phyloP scores from a whole-genome alignment of 1,140 invertebrate species.

The Ditylenchus dipsaci region DNA sequence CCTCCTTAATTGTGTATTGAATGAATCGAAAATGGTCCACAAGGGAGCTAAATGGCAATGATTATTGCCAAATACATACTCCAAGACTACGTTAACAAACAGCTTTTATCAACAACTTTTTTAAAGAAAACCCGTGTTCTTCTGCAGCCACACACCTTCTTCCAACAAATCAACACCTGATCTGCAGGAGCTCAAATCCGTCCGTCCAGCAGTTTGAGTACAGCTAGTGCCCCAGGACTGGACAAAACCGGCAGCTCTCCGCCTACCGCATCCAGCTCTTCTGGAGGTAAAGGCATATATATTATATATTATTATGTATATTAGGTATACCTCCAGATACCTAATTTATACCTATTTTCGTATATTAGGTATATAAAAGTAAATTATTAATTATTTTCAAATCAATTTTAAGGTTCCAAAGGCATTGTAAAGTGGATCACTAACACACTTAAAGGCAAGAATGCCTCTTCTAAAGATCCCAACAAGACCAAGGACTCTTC shows the following conservation, averaged over 20 bases:
- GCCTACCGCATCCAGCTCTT: neutral
- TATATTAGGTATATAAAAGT: too few species aligned
- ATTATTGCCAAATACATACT: too few species aligned
- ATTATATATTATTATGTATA: too few species aligned
- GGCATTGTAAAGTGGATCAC: neutral
- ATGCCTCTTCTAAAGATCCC: neutral
- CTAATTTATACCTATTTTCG: too few species aligned
- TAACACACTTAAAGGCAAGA: neutral
- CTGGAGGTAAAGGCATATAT: neutral
- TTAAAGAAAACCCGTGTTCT: neutral
- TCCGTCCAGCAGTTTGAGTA: neutral
- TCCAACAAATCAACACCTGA: constrained; percentile 11
- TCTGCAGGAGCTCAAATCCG: constrained; percentile 2
- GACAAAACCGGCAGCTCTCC: neutral
- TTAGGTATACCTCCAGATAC: too few species aligned
- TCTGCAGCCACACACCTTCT: neutral
- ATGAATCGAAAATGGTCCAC: too few species aligned
- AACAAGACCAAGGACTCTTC: neutral
- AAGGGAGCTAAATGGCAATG: too few species aligned
- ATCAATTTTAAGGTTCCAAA: too few species aligned
- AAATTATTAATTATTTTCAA: too few species aligned
- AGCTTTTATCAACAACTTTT: neutral
- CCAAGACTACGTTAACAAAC: too few species aligned
- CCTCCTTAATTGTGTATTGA: too few species aligned
- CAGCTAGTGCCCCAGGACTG: constrained; percentile 1